Evolutionary conservation across 2,797 vertebrate species (phyloP).

Genomic region (Lepilemur ruficaudatus): DNA sequence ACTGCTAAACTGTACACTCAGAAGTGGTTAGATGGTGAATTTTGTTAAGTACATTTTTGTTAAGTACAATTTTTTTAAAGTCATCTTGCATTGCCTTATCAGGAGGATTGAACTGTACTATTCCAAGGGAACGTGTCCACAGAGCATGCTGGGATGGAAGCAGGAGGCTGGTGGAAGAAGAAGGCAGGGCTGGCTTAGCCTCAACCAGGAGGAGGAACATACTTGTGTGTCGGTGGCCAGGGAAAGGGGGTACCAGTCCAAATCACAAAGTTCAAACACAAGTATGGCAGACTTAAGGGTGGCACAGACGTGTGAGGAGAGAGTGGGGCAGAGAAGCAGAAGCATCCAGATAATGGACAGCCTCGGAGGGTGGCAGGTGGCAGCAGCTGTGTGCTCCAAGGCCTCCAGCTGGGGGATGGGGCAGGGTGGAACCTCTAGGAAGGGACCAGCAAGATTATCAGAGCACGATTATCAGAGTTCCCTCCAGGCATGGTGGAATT

Average conservation of each 20-base stretch:
- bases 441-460: neutral
- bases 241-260: neutral
- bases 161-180: neutral
- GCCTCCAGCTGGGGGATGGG: neutral
- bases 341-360: neutral
- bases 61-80: neutral
- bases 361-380: no score
- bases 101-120: no score
- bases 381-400: neutral
- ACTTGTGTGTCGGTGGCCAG: neutral
- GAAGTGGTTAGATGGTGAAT: neutral
- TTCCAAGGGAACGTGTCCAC: neutral
- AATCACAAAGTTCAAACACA: neutral
- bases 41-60: neutral
- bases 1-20: neutral
- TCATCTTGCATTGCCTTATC: neutral
- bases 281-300: neutral
- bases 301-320: neutral
- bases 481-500: neutral
- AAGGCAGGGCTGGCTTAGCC: neutral
- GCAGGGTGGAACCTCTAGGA: neutral
- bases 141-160: neutral
- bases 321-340: neutral
- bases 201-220: no score
- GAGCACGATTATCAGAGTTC: neutral